phyloP scores from a whole-genome alignment of 2,888 invertebrate species.

The Metalampra italica region DNA sequence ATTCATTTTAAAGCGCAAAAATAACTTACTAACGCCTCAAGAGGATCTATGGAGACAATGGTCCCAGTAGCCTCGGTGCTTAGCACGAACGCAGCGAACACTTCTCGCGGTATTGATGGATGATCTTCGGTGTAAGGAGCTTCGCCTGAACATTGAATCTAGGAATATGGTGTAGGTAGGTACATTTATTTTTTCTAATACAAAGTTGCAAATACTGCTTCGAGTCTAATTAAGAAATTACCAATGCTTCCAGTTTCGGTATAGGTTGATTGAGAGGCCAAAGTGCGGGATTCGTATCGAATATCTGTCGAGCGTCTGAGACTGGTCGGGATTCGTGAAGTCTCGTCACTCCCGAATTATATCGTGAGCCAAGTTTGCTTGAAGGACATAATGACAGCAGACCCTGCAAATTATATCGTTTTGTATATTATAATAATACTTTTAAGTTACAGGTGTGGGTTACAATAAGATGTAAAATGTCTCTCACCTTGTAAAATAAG shows the following conservation, averaged over 20 bases:
- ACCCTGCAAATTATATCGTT: slow-evolving; percentile 44
- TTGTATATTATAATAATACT: not conserved
- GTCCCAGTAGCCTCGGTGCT: slow-evolving; percentile 68
- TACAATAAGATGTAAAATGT: too few species aligned
- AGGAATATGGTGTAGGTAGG: too few species aligned
- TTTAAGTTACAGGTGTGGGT: too few species aligned
- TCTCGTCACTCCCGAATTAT: slow-evolving; percentile 36
- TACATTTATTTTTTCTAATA: not conserved
- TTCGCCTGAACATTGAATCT: slow-evolving; percentile 82
- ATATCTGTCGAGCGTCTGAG: slow-evolving; percentile 80
- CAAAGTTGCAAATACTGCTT: too few species aligned
- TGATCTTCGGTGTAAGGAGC: slow-evolving; percentile 82
- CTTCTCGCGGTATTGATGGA: slow-evolving; percentile 75
- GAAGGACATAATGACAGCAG: slow-evolving; percentile 68
- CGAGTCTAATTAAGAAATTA: slow-evolving; percentile 20
- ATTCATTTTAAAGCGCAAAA: too few species aligned
- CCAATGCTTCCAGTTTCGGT: slow-evolving; percentile 80
- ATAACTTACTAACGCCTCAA: slow-evolving; percentile 79
- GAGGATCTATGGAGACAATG: slow-evolving; percentile 76
- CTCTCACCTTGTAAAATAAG: slow-evolving; percentile 80
- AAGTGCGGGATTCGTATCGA: slow-evolving; percentile 77
- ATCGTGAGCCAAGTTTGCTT: slow-evolving; percentile 66
- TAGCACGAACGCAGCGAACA: slow-evolving; percentile 81
- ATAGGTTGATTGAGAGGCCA: slow-evolving; percentile 84
- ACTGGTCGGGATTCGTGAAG: slow-evolving; percentile 18